These are phyloP conservation scores for Propithecus coquereli DNA, from an alignment of 2,113 vertebrate species.

Conservation along the genomic window DNA sequence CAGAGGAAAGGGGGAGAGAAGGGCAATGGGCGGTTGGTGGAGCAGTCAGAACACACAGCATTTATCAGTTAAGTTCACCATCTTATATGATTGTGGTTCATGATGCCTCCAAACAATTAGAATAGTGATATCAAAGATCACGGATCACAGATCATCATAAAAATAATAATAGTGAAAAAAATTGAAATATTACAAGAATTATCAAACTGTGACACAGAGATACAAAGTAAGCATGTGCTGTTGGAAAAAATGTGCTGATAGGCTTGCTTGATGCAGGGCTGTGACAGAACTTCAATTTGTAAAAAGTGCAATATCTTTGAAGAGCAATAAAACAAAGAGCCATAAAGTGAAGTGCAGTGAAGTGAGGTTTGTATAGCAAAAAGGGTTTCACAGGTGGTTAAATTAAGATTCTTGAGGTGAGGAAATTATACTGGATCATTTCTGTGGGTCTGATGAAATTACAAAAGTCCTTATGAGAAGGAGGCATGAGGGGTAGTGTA, in stretches of 20 bases:
- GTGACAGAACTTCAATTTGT: not conserved
- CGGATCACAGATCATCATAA: not conserved
- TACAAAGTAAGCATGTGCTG: not conserved
- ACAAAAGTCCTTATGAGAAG: not conserved
- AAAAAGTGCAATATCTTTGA: not conserved
- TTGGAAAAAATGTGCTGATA: not conserved
- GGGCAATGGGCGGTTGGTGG: not conserved
- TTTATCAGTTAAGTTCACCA: not conserved
- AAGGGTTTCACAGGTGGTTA: not conserved
- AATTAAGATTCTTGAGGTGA: not conserved
- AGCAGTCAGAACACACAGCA: not conserved
- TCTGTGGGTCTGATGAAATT: not conserved
- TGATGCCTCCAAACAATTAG: not conserved
- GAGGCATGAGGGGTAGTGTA: not conserved
- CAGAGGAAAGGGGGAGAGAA: not conserved
- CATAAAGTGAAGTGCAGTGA: not conserved
- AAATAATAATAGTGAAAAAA: not conserved
- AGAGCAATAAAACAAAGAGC: not conserved
- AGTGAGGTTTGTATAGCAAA: not conserved
- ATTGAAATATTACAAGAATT: not conserved
- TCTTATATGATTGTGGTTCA: not conserved
- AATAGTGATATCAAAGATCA: not conserved
- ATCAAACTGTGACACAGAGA: not conserved
- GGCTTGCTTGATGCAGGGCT: not conserved
- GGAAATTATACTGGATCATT: not conserved